phyloP scores from a whole-genome alignment of 1,140 invertebrate species.

The Trinorchestia longiramus region DNA sequence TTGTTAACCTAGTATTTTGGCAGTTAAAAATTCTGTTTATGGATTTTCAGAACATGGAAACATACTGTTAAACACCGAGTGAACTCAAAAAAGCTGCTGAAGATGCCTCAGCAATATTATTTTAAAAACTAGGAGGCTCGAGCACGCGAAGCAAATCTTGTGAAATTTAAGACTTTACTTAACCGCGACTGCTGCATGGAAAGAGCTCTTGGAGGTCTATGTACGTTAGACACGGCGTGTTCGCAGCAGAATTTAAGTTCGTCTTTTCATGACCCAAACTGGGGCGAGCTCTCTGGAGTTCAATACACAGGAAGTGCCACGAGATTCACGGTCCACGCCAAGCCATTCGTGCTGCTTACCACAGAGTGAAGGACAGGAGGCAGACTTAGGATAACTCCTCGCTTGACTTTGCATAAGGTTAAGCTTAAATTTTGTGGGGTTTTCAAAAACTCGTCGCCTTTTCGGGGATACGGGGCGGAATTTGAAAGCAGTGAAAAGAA shows the following conservation, averaged over 20 bases:
- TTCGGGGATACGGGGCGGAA: not conserved
- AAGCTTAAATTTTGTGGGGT: not conserved
- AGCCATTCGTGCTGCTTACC: not conserved
- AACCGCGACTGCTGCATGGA: not conserved
- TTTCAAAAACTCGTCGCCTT: not conserved
- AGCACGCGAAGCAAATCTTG: not conserved
- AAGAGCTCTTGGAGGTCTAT: not conserved
- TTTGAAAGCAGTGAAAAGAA: not conserved
- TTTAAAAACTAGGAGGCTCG: not conserved
- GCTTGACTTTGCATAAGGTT: not conserved
- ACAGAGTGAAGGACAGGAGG: not conserved
- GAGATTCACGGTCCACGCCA: not conserved
- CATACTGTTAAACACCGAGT: not conserved
- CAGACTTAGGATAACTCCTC: not conserved
- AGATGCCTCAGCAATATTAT: not conserved
- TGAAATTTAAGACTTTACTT: not conserved
- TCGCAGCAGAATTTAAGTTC: not conserved
- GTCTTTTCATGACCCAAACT: not conserved
- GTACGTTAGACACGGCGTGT: not conserved
- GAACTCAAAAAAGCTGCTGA: not conserved
- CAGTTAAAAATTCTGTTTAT: not conserved
- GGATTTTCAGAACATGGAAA: not conserved
- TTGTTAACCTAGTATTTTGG: not conserved
- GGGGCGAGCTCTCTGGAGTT: not conserved
- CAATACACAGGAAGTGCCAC: not conserved